Base-by-base conservation (phyloP, 2,888 invertebrate species). In the Melieria omissa region DNA sequence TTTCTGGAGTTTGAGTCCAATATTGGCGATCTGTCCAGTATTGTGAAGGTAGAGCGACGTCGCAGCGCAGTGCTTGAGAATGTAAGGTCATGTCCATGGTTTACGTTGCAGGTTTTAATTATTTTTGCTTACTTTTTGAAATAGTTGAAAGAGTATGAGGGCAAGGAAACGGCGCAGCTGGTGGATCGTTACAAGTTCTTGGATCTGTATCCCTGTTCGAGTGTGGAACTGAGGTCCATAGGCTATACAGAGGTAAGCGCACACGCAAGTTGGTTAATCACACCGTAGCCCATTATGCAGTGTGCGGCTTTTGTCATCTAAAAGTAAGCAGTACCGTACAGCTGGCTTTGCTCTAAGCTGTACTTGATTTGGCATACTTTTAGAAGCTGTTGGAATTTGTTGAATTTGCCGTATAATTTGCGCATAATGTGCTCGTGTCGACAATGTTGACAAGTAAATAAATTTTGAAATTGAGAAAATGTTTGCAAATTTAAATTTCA, bases 1-100 rank as follows among this genome's bases (percentile, higher is more conserved):
- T 99, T 99, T 86, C 88, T 99, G 78, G 98, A 99, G 86, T 99
- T 99, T 86, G 99, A 99, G 88, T 97, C 97, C 64, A 97, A 98
- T 81, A 98, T 99, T 77, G 99, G 99, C 0, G 99, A 99, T 87
- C 87, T 99, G 66, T 94, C 97, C 64, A 97, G 97, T 88, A 97
- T 99, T 74, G 93, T 98, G 0, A 99, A 99, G 88, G 98, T 99
- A 6, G 98, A 99, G 86, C 95, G 97, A 82, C 87, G 98, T 57
- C 89, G 99, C 60, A 94, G 97, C 80, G 93, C 95, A 9, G 95
- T 97, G 0, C 88, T 98, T 75, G 96, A 97, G 83, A 96, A 96
- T 90, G 95, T 95, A 83, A 78, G 45, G 49, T 29, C 29, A 29
- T 2, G 29, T 0, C 3, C 3, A 3, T 29, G 29, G 29, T 29